phyloP scores from a whole-genome alignment of 2,888 invertebrate genomes.

The Caenorhabditis angaria region DNA sequence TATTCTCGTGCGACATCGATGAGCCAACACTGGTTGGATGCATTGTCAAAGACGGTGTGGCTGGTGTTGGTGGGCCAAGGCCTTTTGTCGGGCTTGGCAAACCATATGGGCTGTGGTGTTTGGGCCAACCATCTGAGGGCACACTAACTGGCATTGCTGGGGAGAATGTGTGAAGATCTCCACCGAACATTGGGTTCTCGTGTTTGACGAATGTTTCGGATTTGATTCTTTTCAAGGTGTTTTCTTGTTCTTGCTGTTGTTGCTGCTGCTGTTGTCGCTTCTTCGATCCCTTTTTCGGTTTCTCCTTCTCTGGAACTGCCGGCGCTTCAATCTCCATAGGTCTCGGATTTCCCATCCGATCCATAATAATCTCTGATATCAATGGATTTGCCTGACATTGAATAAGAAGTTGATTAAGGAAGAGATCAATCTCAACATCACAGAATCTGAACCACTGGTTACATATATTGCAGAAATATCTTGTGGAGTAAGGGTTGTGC shows the following conservation, averaged over 20 bases:
- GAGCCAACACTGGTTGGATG: conserved; percentile 27
- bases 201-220: conserved; percentile 29
- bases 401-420: background rate
- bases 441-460: background rate
- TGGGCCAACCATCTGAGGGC: conserved; percentile 22
- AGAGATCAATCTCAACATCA: background rate
- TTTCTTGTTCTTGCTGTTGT: conserved; percentile 9
- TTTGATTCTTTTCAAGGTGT: conserved; percentile 34
- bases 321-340: conserved; percentile 10
- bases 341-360: conserved; percentile 1
- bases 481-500: background rate
- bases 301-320: conserved; percentile 12
- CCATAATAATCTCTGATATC: conserved; percentile 15
- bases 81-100: conserved; percentile 35
- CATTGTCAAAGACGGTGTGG: conserved; percentile 19
- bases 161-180: conserved; percentile 20
- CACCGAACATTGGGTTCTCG: conserved; percentile 7
- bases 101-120: conserved; percentile 31
- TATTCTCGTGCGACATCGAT: conserved; percentile 11
- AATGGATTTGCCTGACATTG: background rate
- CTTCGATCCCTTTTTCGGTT: conserved; percentile 32
- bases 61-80: conserved; percentile 30
- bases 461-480: conserved; percentile 2
- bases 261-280: conserved; percentile 1
- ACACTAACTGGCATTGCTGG: conserved; percentile 35